These are phyloP conservation scores for Shargacucullia verbasci DNA, from an alignment of 2,888 invertebrate species.

Conservation along the genomic window DNA sequence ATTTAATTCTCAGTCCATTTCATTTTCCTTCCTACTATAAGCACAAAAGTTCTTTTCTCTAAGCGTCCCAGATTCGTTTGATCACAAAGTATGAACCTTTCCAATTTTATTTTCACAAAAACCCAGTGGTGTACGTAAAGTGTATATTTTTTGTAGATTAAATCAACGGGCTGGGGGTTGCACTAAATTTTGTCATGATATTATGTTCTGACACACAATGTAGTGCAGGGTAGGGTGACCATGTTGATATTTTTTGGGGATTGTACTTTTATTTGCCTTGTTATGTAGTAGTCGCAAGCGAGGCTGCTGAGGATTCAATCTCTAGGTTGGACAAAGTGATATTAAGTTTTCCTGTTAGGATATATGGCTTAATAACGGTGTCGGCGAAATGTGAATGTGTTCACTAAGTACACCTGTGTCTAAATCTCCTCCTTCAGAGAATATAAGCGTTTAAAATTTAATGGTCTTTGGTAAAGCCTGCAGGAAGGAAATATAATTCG, in stretches of 20 bases:
- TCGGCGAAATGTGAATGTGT: too few relatives aligned
- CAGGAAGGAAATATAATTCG: too few relatives aligned
- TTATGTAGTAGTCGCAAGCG: not conserved
- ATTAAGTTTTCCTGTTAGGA: too few relatives aligned
- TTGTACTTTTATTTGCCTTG: not conserved
- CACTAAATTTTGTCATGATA: constrained; percentile 54
- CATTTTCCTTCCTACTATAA: constrained; percentile 8
- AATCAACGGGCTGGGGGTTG: constrained; percentile 41
- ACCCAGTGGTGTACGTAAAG: constrained; percentile 8
- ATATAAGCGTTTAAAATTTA: too few relatives aligned
- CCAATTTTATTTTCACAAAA: constrained; percentile 27
- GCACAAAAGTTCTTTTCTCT: constrained; percentile 3
- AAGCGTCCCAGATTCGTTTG: constrained; percentile 9
- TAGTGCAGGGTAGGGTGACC: constrained; percentile 35
- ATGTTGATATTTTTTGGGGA: constrained; percentile 6
- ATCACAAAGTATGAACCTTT: not conserved
- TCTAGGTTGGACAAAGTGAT: too few relatives aligned
- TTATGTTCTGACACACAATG: constrained; percentile 47
- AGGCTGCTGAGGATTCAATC: too few relatives aligned
- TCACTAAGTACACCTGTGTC: too few relatives aligned
- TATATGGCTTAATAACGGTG: too few relatives aligned
- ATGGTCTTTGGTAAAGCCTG: too few relatives aligned
- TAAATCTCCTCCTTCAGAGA: too few relatives aligned
- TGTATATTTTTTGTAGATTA: constrained; percentile 46
- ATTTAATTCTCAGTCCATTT: constrained; percentile 23